These are phyloP conservation scores for Fabriciana adippe DNA, from an alignment of 2,888 invertebrate species.

Conservation along the genomic window DNA sequence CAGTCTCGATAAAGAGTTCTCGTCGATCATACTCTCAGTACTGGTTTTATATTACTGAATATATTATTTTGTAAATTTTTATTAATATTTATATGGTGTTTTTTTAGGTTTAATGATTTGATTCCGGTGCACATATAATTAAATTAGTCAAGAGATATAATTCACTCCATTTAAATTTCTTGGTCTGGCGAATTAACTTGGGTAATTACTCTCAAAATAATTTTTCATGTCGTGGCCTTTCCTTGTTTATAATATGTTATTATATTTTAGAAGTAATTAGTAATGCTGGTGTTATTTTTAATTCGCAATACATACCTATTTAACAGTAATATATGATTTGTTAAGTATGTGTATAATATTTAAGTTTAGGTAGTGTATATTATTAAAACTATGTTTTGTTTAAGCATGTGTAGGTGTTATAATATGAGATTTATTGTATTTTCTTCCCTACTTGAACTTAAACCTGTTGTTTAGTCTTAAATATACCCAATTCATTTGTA, in stretches of 20 bases:
- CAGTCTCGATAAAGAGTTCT: slow-evolving; percentile 7
- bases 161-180: neutral
- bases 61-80: neutral
- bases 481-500: slow-evolving; percentile 9
- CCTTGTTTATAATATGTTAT: slow-evolving; percentile 3
- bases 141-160: slow-evolving; percentile 1
- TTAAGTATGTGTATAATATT: slow-evolving; percentile 14
- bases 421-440: slow-evolving; percentile 1
- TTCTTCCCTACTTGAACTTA: slow-evolving; percentile 1
- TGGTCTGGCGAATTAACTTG: slow-evolving; percentile 17
- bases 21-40: neutral
- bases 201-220: slow-evolving; percentile 9
- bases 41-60: neutral
- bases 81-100: slow-evolving; percentile 1
- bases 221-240: slow-evolving; percentile 21
- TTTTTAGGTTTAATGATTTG: slow-evolving; percentile 11
- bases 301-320: neutral
- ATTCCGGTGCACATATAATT: neutral
- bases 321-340: neutral
- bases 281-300: neutral
- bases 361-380: slow-evolving; percentile 1
- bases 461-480: slow-evolving; percentile 12
- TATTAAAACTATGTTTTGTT: neutral
- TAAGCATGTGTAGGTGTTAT: slow-evolving; percentile 2
- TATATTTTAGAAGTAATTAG: slow-evolving; percentile 8